Conservation (phyloP, 2,113 vertebrate genomes). For the Petroica traversi region DNA sequence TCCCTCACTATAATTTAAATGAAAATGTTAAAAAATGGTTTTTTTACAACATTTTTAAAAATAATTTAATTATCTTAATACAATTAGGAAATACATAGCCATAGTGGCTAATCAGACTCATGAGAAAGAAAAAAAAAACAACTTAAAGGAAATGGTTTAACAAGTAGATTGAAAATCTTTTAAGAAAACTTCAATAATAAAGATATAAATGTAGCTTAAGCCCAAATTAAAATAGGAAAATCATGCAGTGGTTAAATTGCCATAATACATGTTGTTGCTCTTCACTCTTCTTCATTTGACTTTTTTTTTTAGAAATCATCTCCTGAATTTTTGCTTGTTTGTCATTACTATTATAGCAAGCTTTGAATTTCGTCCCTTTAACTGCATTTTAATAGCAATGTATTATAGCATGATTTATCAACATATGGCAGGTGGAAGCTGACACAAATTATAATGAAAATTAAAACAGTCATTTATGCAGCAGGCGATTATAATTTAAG, state of each 20-base stretch:
- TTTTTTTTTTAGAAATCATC: background rate
- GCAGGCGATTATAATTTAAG: slow-evolving; percentile 83
- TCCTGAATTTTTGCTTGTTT: slow-evolving; percentile 64
- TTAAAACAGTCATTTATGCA: slow-evolving; percentile 83
- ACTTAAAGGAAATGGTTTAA: slow-evolving; percentile 45
- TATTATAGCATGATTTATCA: slow-evolving; percentile 86
- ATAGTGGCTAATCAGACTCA: background rate
- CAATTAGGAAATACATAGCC: slow-evolving; percentile 6
- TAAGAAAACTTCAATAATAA: slow-evolving; percentile 49
- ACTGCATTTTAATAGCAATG: slow-evolving; percentile 88
- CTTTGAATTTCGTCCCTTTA: slow-evolving; percentile 89
- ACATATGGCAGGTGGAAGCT: slow-evolving; percentile 86
- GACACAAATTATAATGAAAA: slow-evolving; percentile 84
- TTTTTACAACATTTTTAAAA: slow-evolving; percentile 58
- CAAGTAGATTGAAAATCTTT: slow-evolving; percentile 16
- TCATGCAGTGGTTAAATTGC: slow-evolving; percentile 78
- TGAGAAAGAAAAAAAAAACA: slow-evolving; percentile 22
- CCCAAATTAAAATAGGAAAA: slow-evolving; percentile 67
- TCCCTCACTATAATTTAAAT: slow-evolving; percentile 45
- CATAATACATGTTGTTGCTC: slow-evolving; percentile 71
- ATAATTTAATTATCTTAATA: slow-evolving; percentile 39
- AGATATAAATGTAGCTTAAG: slow-evolving; percentile 52
- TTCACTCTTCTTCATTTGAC: background rate
- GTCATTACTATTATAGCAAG: slow-evolving; percentile 53
- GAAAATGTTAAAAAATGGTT: slow-evolving; percentile 50